phyloP scores from a whole-genome alignment of 1,140 invertebrate species.

The Elymnias hypermnestra region DNA sequence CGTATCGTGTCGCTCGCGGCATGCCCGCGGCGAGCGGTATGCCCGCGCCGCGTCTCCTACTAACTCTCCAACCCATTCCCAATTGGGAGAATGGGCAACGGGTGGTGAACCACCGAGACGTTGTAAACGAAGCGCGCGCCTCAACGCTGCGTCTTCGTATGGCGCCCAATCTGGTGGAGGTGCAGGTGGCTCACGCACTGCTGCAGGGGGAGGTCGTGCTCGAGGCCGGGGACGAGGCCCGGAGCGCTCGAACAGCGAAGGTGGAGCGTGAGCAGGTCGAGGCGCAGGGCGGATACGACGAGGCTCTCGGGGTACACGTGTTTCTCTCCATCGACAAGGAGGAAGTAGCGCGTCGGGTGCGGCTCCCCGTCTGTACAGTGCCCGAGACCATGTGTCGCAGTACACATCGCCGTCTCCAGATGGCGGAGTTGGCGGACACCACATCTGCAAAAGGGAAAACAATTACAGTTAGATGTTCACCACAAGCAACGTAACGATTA shows the following conservation, averaged over 20 bases:
- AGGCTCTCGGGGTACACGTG: conserved; percentile 66
- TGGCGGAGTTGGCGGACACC: conserved; percentile 96
- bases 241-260: conserved; percentile 76
- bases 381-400: conserved; percentile 89
- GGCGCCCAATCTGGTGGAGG: conserved; percentile 89
- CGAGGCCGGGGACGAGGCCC: conserved; percentile 36
- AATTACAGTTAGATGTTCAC: no score
- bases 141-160: conserved; percentile 91
- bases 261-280: conserved; percentile 78
- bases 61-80: conserved; percentile 95
- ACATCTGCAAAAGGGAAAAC: no score
- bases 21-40: conserved; percentile 93
- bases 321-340: conserved; percentile 47
- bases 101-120: conserved; percentile 61
- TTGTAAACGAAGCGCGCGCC: conserved; percentile 91
- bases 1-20: conserved; percentile 89
- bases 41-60: conserved; percentile 93
- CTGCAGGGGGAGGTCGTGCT: conserved; percentile 66
- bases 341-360: conserved; percentile 91
- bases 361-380: conserved; percentile 89
- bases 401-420: conserved; percentile 94
- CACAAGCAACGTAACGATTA: no score
- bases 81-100: conserved; percentile 87
- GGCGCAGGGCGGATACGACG: conserved; percentile 84
- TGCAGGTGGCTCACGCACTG: conserved; percentile 86